Evolutionary conservation across 1,140 invertebrate species (phyloP).

Genomic region (Spodoptera litura): DNA sequence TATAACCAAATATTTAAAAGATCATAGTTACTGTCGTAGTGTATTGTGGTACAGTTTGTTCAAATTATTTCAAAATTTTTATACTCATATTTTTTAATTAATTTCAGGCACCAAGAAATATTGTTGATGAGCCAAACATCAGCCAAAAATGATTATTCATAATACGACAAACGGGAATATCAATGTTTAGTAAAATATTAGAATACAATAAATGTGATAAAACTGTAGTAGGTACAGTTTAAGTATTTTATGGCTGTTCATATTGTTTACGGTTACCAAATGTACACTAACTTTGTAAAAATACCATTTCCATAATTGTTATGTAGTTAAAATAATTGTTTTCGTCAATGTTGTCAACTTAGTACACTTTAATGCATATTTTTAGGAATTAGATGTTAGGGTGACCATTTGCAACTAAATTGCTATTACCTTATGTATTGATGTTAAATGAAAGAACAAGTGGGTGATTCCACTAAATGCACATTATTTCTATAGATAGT

Average conservation of each 20-base stretch:
- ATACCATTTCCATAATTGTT: background rate
- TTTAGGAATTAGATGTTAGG: no score
- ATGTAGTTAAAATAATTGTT: constrained; percentile 13
- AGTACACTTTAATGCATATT: background rate
- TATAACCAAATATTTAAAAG: no score
- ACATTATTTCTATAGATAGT: no score
- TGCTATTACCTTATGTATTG: background rate
- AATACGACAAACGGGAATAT: background rate
- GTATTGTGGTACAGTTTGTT: background rate
- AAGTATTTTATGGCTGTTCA: constrained; percentile 40
- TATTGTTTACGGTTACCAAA: constrained; percentile 33
- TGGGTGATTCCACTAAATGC: no score
- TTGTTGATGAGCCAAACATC: constrained; percentile 63
- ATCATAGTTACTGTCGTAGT: background rate
- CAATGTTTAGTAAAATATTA: background rate
- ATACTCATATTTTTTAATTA: constrained; percentile 45
- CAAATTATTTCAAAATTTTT: constrained; percentile 1
- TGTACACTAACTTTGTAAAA: background rate
- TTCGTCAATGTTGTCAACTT: background rate
- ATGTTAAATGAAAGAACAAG: no score
- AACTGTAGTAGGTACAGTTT: constrained; percentile 37
- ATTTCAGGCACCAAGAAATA: constrained; percentile 79
- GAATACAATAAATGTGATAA: constrained; percentile 32
- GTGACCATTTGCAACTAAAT: background rate
- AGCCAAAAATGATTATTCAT: constrained; percentile 68